These are phyloP conservation scores for Vireo griseus DNA, from an alignment of 2,797 vertebrate species.

Conservation along the genomic window DNA sequence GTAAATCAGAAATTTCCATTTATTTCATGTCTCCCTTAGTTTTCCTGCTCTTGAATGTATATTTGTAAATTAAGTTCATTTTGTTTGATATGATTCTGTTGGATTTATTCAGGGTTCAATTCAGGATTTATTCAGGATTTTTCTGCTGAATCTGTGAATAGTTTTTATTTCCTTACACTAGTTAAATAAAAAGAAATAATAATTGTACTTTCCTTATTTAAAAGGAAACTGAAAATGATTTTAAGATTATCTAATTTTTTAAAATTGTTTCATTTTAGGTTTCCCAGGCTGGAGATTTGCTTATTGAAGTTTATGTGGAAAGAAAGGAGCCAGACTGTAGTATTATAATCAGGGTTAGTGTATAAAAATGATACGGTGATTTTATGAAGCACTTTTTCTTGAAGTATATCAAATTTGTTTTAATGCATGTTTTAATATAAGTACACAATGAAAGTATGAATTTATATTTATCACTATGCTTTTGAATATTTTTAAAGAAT, in stretches of 20 bases:
- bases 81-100: background rate
- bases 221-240: background rate
- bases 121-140: background rate
- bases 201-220: background rate
- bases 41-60: background rate
- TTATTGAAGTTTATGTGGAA: slow-evolving; percentile 94
- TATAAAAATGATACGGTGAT: background rate
- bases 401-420: background rate
- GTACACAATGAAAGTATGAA: background rate
- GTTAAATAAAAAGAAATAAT: background rate
- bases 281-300: slow-evolving; percentile 91
- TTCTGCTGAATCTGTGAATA: background rate
- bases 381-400: background rate
- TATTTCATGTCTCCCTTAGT: background rate
- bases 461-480: background rate
- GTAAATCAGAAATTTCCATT: background rate
- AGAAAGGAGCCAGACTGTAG: slow-evolving; percentile 88
- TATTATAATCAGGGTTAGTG: slow-evolving; percentile 90
- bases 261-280: slow-evolving; percentile 72
- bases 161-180: background rate
- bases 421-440: background rate
- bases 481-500: background rate
- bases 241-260: background rate
- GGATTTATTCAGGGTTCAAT: background rate
- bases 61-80: background rate